Evolutionary conservation across 1,140 invertebrate species (phyloP), one percentile per base, ranked within the genome.

Genomic region (Conus betulinus): DNA sequence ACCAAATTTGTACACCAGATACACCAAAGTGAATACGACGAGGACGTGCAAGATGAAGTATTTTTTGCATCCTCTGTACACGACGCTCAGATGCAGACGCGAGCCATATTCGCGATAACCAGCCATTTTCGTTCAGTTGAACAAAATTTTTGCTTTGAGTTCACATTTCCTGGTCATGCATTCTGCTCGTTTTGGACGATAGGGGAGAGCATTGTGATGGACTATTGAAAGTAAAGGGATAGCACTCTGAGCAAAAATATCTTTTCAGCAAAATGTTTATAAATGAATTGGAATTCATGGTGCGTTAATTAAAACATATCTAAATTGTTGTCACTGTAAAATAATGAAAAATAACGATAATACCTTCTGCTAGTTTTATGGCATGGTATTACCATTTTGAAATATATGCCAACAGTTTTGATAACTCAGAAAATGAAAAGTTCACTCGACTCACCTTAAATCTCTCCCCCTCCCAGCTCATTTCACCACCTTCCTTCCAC

Each of bases 1-100:
- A 90, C 91, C 91, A 39, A 92, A 53, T 11, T 57, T 85, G 71
- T 91, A 91, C 88, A 88, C 89, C 25, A 91, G 23, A 60, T 90
- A 91, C 23, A 92, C 53, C 15, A 91, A 53, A 57, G 89, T 39
- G 53, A 52, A 60, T 52, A 63, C 89, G 39, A 76, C 82, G 52
- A 90, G 25, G 3, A 91, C 20, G 23, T 91, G 91, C 39, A 88
- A 83, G 74, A 90, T 60, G 17, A 91, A 15, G 76, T 90, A 89
- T 90, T 91, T 91, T n/a, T 86, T 88, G 67, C 89, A 88, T 71
- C 87, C 84, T 83, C 90, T 76, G 79, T 88, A 85, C n/a, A 90
- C 60, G 51, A 74, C 85, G 39, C 82, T 82, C 87, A 90, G 74
- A 76, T 88, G 82, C n/a, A 88, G 88, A 7, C 85, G 76, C 63